Conservation (phyloP, 2,888 invertebrate species). For the Lottia scabra region DNA sequence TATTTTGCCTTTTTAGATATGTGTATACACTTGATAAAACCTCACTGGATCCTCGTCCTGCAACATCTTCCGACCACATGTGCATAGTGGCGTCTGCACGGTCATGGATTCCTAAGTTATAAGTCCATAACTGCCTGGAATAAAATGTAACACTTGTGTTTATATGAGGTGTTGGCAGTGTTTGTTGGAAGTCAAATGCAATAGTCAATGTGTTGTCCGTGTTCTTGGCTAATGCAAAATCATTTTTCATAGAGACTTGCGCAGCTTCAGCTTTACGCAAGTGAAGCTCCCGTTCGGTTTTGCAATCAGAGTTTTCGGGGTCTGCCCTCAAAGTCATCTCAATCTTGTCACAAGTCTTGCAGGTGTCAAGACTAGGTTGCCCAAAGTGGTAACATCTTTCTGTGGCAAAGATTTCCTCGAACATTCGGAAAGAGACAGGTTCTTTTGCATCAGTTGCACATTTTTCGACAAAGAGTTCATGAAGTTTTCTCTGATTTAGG, state of each 20-base stretch:
- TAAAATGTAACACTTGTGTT: constrained; percentile 6
- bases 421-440: neutral
- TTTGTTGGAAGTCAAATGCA: constrained; percentile 12
- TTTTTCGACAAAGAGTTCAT: too few species aligned
- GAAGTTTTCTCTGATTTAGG: too few species aligned
- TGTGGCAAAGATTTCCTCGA: neutral
- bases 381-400: neutral
- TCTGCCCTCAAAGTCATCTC: neutral
- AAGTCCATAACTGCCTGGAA: neutral
- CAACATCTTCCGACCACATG: constrained; percentile 11
- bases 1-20: neutral
- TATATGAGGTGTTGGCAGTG: constrained; percentile 11
- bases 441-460: too few species aligned
- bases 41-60: constrained; percentile 5
- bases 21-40: neutral
- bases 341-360: constrained; percentile 1
- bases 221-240: neutral
- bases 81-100: neutral
- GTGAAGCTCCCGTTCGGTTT: neutral
- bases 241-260: neutral
- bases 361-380: neutral
- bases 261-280: constrained; percentile 10
- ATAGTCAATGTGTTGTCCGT: neutral
- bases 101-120: constrained; percentile 1
- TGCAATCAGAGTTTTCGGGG: neutral